These are phyloP conservation scores for Chlorospingus semifuscus DNA, from an alignment of 2,797 vertebrate species.

Conservation along the genomic window DNA sequence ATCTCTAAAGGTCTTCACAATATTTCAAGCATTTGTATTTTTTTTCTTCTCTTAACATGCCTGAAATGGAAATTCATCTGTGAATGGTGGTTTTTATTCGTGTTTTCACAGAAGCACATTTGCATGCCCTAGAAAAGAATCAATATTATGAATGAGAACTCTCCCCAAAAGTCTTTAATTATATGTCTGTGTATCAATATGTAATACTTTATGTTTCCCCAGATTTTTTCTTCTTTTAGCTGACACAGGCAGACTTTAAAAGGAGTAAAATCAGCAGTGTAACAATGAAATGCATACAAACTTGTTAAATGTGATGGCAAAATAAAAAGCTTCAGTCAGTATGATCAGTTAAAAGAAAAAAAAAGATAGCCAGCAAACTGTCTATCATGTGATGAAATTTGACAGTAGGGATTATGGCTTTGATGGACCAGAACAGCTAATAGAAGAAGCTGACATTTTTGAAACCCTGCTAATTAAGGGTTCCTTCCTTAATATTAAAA, in stretches of 20 bases:
- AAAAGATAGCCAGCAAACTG: constrained; percentile 76
- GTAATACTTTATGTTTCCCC: constrained; percentile 74
- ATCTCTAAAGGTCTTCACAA: constrained; percentile 37
- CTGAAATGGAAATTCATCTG: constrained; percentile 65
- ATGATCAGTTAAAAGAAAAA: constrained; percentile 66
- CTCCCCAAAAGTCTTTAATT: constrained; percentile 74
- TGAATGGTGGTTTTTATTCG: constrained; percentile 51
- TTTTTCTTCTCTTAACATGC: constrained; percentile 45
- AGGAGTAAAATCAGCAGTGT: constrained; percentile 71
- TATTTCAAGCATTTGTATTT: constrained; percentile 33
- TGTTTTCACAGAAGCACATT: constrained; percentile 64
- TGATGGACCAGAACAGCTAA: constrained; percentile 88
- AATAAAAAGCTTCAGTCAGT: constrained; percentile 77
- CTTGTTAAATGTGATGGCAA: constrained; percentile 77
- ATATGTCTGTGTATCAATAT: constrained; percentile 71
- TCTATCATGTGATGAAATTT: constrained; percentile 88
- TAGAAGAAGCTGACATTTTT: constrained; percentile 88
- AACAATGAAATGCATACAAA: constrained; percentile 73
- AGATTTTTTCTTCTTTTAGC: constrained; percentile 59
- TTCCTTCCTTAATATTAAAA: constrained; percentile 87
- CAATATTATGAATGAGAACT: constrained; percentile 72
- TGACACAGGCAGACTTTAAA: constrained; percentile 74
- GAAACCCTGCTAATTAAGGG: constrained; percentile 86
- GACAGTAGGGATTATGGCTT: constrained; percentile 86
- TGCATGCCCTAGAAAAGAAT: constrained; percentile 67